phyloP scores from a whole-genome alignment of 1,140 invertebrate genomes.

The Euwallacea similis region DNA sequence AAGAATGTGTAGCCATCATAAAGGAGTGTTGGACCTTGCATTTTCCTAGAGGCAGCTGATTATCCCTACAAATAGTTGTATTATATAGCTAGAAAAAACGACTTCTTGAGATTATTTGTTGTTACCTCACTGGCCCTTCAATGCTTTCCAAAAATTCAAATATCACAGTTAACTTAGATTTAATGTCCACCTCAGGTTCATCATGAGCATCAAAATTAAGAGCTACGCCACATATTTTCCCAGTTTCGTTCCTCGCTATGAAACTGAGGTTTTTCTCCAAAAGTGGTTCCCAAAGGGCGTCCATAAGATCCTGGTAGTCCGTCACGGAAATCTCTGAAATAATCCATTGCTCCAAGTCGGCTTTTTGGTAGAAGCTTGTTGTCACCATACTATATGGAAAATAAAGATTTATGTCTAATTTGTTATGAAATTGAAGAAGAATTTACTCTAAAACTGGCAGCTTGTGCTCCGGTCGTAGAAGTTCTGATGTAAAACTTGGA shows the following conservation, averaged over 20 bases:
- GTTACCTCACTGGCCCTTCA: conserved; percentile 70
- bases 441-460: conserved; percentile 61
- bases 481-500: conserved; percentile 58
- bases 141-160: conserved; percentile 79
- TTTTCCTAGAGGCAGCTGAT: conserved; percentile 63
- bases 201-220: conserved; percentile 79
- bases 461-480: conserved; percentile 65
- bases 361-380: conserved; percentile 80
- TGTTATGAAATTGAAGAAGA: conserved; percentile 16
- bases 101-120: not conserved
- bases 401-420: not conserved
- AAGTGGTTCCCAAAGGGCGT: conserved; percentile 66
- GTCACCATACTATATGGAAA: conserved; percentile 69
- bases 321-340: conserved; percentile 62
- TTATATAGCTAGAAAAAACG: not conserved
- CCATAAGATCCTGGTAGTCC: conserved; percentile 70
- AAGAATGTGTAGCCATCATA: conserved; percentile 77
- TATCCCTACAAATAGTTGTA: conserved; percentile 30
- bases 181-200: conserved; percentile 71
- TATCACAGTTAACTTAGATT: conserved; percentile 68
- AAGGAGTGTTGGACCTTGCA: conserved; percentile 78
- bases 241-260: conserved; percentile 59
- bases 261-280: conserved; percentile 72
- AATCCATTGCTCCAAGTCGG: conserved; percentile 77
- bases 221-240: conserved; percentile 63